These are phyloP conservation scores for Muricea muricata DNA, from an alignment of 92 coral and sea anemone species.

Conservation along the genomic window DNA sequence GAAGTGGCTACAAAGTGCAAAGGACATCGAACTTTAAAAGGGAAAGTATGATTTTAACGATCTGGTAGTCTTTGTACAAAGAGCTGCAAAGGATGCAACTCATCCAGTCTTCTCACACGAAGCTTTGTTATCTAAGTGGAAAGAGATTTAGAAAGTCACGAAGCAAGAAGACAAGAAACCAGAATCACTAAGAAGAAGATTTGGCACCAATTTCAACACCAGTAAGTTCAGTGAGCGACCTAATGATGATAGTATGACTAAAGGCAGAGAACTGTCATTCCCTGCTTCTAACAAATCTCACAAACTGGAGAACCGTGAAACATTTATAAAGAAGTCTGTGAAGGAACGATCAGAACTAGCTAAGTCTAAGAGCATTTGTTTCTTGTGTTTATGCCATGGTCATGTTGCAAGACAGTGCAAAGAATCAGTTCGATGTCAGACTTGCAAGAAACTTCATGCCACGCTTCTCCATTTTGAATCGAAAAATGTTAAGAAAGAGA, in stretches of 20 bases:
- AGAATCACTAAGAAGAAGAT: constrained; percentile 12
- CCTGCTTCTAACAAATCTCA: constrained; percentile 23
- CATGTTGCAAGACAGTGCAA: constrained; percentile 63
- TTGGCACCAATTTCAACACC: constrained; percentile 31
- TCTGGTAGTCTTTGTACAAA: constrained; percentile 43
- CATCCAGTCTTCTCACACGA: constrained; percentile 66
- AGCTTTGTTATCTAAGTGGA: too few species aligned
- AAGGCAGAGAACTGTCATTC: not conserved
- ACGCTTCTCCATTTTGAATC: too few species aligned
- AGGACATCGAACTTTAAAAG: constrained; percentile 44
- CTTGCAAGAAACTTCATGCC: too few species aligned
- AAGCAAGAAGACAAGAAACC: too few species aligned
- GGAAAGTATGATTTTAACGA: too few species aligned
- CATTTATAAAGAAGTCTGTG: constrained; percentile 56
- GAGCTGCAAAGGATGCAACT: constrained; percentile 51
- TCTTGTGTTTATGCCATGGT: constrained; percentile 58
- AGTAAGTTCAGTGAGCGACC: not conserved
- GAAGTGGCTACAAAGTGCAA: constrained; percentile 66
- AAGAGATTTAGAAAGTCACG: not conserved
- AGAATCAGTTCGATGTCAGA: too few species aligned
- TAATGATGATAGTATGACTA: not conserved
- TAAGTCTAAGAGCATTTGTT: too few species aligned
- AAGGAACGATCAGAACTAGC: too few species aligned
- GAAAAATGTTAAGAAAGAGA: too few species aligned
- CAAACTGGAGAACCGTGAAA: too few species aligned